Evolutionary conservation across 2,113 vertebrate species (phyloP).

Genomic region (Cariama cristata): DNA sequence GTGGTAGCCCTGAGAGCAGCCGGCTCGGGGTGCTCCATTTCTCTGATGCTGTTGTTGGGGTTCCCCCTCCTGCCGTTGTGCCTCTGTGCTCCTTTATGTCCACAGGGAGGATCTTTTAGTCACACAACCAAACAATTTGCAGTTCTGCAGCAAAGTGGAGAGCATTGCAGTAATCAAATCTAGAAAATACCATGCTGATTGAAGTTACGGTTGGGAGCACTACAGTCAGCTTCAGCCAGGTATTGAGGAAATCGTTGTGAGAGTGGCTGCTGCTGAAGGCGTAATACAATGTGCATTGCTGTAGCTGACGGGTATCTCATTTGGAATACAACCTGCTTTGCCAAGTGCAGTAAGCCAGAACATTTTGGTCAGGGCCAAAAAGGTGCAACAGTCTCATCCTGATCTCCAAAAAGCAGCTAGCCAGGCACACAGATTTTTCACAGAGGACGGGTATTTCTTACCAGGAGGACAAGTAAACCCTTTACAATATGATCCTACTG

Average conservation of each 20-base stretch:
- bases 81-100: not conserved
- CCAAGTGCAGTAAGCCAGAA: not conserved
- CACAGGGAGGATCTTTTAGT: not conserved
- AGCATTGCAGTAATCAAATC: not conserved
- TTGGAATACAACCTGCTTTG: not conserved
- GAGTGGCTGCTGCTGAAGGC: not conserved
- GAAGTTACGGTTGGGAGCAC: not conserved
- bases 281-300: not conserved
- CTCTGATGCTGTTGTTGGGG: not conserved
- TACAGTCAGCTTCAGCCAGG: not conserved
- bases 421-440: not conserved
- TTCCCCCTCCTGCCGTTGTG: not conserved
- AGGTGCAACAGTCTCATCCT: not conserved
- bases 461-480: not conserved
- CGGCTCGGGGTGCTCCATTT: fast-evolving
- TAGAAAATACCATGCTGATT: not conserved
- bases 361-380: not conserved
- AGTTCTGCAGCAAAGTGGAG: not conserved
- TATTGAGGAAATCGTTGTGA: not conserved
- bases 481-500: not conserved
- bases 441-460: not conserved
- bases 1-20: not conserved
- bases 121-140: not conserved
- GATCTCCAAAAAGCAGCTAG: not conserved
- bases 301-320: not conserved